A percentile compares a stretch with the other conserved stretches of the same genome.
phyloP scores from a whole-genome alignment of 2,113 vertebrate genomes.

The Rhinopomastus cyanomelas region DNA sequence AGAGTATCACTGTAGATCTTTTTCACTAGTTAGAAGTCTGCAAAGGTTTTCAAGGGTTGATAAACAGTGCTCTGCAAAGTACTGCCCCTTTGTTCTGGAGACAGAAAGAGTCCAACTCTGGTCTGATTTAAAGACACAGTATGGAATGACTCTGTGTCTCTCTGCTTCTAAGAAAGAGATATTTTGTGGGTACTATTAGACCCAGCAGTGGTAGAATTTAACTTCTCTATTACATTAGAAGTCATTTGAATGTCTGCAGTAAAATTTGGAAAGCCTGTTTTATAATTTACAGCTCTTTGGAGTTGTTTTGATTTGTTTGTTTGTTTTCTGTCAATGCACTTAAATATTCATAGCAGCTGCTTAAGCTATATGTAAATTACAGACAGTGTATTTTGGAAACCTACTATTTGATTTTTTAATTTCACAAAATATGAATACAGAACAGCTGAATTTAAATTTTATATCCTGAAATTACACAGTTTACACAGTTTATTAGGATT shows the following conservation, averaged over 20 bases:
- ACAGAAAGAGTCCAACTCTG: not conserved
- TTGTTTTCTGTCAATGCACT: not conserved
- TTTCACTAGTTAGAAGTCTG: not conserved
- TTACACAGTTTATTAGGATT: too few relatives aligned
- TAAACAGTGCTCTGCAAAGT: not conserved
- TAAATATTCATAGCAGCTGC: not conserved
- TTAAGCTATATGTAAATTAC: not conserved
- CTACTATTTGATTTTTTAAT: not conserved
- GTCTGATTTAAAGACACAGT: not conserved
- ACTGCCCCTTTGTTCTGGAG: not conserved
- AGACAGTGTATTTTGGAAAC: not conserved
- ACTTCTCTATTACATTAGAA: not conserved
- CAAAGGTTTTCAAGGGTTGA: not conserved
- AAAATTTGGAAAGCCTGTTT: not conserved
- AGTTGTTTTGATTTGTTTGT: not conserved
- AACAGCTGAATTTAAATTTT: not conserved
- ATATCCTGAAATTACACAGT: not conserved
- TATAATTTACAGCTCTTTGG: not conserved
- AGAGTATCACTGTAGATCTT: not conserved
- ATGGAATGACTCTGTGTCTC: not conserved
- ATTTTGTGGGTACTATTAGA: not conserved
- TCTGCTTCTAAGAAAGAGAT: not conserved
- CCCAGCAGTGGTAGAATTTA: not conserved
- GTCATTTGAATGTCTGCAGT: not conserved
- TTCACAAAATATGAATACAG: not conserved